Percentiles rank a stretch among this genome's conserved stretches.
Conservation (phyloP, 2,797 vertebrate species). For the Clarias pachynema region DNA sequence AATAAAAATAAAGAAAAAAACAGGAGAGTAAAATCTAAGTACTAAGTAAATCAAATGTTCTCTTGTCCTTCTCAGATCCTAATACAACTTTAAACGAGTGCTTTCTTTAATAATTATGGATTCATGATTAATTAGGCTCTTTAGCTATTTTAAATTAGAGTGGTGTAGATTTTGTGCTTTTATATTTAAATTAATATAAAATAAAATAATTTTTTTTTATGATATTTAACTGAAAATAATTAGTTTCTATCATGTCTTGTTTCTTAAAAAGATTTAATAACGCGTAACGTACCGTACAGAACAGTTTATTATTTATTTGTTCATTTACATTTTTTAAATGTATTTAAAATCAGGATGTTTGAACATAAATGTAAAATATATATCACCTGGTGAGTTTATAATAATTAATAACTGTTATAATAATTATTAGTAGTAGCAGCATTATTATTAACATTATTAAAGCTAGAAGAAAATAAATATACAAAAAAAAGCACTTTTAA, state of each 20-base stretch:
- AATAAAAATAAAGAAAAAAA: too few species aligned
- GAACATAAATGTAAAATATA: not conserved
- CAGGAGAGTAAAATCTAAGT: too few species aligned
- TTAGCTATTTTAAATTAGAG: not conserved
- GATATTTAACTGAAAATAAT: too few species aligned
- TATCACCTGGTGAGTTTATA: not conserved
- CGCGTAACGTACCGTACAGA: not conserved
- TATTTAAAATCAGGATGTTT: not conserved
- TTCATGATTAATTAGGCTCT: not conserved
- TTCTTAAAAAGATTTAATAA: not conserved
- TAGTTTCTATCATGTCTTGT: not conserved
- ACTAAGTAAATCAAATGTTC: too few species aligned
- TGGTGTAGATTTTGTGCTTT: not conserved
- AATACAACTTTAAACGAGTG: not conserved
- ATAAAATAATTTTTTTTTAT: not conserved
- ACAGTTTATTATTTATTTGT: not conserved
- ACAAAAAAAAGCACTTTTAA: too few species aligned
- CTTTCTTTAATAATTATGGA: not conserved
- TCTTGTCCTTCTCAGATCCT: not conserved
- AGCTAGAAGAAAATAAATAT: too few species aligned
- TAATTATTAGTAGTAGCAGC: too few species aligned
- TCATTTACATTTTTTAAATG: not conserved
- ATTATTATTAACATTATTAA: too few species aligned
- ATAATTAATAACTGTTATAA: too few species aligned
- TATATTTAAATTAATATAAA: not conserved